Conservation (phyloP, 2,888 invertebrate species). For the Germaria angustata region DNA sequence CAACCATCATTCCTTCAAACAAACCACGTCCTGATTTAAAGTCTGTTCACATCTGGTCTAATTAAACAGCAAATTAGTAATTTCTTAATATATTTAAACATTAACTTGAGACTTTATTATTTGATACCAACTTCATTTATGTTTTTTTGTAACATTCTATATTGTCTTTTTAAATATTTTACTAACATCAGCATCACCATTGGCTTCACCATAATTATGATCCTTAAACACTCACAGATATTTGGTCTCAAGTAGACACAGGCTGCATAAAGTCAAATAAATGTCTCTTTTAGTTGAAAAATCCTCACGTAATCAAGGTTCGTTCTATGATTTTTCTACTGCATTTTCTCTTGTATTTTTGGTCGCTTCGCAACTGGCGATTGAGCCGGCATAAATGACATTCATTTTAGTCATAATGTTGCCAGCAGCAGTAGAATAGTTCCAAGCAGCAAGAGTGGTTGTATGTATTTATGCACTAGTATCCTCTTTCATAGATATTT, state of each 20-base stretch:
- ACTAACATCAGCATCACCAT: constrained; percentile 14
- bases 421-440: constrained; percentile 30
- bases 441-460: constrained; percentile 3
- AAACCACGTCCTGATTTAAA: neutral
- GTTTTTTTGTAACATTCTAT: neutral
- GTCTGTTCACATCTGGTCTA: neutral
- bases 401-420: constrained; percentile 56
- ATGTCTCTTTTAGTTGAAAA: constrained; percentile 69
- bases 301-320: constrained; percentile 68
- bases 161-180: constrained; percentile 30
- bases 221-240: neutral
- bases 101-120: constrained; percentile 15
- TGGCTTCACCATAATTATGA: neutral
- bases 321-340: constrained; percentile 41
- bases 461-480: constrained; percentile 1
- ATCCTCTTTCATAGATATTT: constrained; percentile 16
- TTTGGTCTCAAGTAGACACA: neutral
- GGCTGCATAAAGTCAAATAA: constrained; percentile 69
- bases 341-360: constrained; percentile 15
- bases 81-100: constrained; percentile 32
- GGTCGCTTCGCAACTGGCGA: constrained; percentile 31
- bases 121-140: constrained; percentile 19
- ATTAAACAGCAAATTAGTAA: constrained; percentile 1
- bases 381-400: constrained; percentile 62
- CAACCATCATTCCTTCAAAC: too few species aligned